Percentiles rank a stretch among this genome's conserved stretches.
phyloP scores from a whole-genome alignment of 2,113 vertebrate genomes.

The Hirundichthys speculiger region DNA sequence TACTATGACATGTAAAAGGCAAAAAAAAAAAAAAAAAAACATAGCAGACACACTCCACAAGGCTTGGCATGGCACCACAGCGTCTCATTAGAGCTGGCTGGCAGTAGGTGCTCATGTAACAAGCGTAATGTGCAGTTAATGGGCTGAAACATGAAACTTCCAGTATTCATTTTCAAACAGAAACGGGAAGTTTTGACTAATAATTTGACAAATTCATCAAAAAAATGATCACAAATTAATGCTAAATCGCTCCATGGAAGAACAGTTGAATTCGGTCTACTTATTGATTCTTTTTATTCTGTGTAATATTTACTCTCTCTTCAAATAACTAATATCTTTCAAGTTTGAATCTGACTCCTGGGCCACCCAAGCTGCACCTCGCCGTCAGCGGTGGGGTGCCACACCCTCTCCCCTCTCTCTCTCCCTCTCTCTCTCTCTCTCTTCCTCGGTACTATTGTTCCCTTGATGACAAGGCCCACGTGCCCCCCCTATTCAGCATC shows the following conservation, averaged over 20 bases:
- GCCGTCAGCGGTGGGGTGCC: constrained; percentile 37
- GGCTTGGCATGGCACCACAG: not conserved
- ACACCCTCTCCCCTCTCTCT: constrained; percentile 50
- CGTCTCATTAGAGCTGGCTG: constrained; percentile 2
- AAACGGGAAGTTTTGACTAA: not conserved
- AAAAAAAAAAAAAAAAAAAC: no score
- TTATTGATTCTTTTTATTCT: not conserved
- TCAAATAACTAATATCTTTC: constrained; percentile 8
- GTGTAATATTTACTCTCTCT: no score
- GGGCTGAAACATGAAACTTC: not conserved
- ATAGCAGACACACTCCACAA: not conserved
- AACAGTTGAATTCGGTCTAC: not conserved
- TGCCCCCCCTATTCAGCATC: constrained; percentile 76
- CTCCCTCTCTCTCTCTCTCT: constrained; percentile 23
- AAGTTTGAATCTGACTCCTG: constrained; percentile 32
- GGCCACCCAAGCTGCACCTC: constrained; percentile 58
- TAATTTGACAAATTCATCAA: not conserved
- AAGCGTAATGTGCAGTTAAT: not conserved
- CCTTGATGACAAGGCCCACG: constrained; percentile 76
- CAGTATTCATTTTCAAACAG: not conserved
- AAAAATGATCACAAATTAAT: no score
- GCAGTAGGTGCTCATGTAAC: not conserved
- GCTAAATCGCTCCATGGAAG: not conserved
- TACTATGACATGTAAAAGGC: no score
- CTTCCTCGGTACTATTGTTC: constrained; percentile 69